Conservation (phyloP, 2,113 vertebrate species). For the Orcinus orca region DNA sequence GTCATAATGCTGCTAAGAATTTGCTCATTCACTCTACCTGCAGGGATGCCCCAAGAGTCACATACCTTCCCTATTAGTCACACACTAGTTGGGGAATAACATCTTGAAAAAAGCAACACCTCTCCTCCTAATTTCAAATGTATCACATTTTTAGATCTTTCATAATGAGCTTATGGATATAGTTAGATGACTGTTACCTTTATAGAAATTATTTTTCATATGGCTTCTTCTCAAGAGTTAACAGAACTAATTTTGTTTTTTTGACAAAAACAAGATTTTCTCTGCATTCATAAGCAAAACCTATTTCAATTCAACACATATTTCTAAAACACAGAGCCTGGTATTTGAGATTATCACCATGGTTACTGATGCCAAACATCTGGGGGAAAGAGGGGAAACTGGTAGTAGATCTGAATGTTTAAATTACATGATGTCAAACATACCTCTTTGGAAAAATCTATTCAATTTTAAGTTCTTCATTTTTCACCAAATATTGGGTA, state of each 20-base stretch:
- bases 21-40: slow-evolving; percentile 80
- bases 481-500: neutral
- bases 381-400: neutral
- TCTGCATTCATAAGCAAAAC: slow-evolving; percentile 30
- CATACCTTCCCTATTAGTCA: slow-evolving; percentile 67
- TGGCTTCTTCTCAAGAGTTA: slow-evolving; percentile 40
- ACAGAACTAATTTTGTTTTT: slow-evolving; percentile 1
- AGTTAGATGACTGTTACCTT: slow-evolving; percentile 3
- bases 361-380: neutral
- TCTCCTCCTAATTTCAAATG: slow-evolving; percentile 62
- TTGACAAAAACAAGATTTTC: neutral
- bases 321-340: neutral
- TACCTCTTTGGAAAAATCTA: neutral
- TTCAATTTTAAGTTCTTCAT: neutral
- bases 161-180: neutral
- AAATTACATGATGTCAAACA: neutral
- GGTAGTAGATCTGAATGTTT: neutral
- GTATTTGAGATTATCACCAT: slow-evolving; percentile 10
- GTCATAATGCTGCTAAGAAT: slow-evolving; percentile 81
- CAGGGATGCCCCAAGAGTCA: slow-evolving; percentile 75
- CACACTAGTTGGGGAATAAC: slow-evolving; percentile 44
- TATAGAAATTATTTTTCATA: slow-evolving; percentile 40
- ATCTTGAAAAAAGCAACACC: slow-evolving; percentile 36
- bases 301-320: slow-evolving; percentile 29
- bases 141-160: slow-evolving; percentile 42